phyloP scores from a whole-genome alignment of 2,888 invertebrate species.

The Beris morrisii region DNA sequence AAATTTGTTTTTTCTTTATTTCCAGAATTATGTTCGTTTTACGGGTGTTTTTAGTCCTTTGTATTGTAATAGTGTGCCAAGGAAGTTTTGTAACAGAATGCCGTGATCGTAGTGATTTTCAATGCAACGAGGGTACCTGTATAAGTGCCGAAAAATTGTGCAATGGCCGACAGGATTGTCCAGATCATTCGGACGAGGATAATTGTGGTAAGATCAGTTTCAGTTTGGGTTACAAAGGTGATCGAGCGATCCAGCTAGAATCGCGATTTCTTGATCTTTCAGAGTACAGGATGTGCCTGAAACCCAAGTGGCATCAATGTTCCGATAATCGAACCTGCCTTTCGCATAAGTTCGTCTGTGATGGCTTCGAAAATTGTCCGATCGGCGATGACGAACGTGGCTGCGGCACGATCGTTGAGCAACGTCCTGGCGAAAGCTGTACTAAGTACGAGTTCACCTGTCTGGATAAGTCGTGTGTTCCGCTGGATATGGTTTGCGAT shows the following conservation, averaged over 20 bases:
- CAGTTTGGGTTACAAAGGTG: neutral
- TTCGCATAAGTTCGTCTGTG: slow-evolving; percentile 70
- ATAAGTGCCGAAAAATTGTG: slow-evolving; percentile 51
- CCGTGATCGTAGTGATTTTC: slow-evolving; percentile 57
- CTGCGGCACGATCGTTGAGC: slow-evolving; percentile 41
- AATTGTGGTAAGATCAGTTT: slow-evolving; percentile 49
- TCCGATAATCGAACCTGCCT: slow-evolving; percentile 65
- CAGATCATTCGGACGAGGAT: slow-evolving; percentile 51
- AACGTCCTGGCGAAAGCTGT: slow-evolving; percentile 40
- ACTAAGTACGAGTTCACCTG: slow-evolving; percentile 51
- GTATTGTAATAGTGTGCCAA: slow-evolving; percentile 1
- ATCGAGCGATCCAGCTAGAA: slow-evolving; percentile 1
- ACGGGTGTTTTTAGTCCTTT: slow-evolving; percentile 3
- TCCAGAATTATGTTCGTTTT: slow-evolving; percentile 15
- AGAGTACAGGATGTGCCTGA: slow-evolving; percentile 50
- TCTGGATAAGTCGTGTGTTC: slow-evolving; percentile 63
- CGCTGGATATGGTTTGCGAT: slow-evolving; percentile 69
- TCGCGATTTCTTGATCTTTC: neutral
- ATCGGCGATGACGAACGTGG: slow-evolving; percentile 67
- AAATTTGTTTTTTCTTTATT: slow-evolving; percentile 1
- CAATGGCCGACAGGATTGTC: slow-evolving; percentile 51
- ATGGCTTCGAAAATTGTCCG: slow-evolving; percentile 67
- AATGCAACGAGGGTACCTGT: slow-evolving; percentile 58
- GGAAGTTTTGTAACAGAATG: slow-evolving; percentile 45
- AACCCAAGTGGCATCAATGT: slow-evolving; percentile 54